phyloP scores from a whole-genome alignment of 2,113 vertebrate species.

The Psilopogon haemacephalus region DNA sequence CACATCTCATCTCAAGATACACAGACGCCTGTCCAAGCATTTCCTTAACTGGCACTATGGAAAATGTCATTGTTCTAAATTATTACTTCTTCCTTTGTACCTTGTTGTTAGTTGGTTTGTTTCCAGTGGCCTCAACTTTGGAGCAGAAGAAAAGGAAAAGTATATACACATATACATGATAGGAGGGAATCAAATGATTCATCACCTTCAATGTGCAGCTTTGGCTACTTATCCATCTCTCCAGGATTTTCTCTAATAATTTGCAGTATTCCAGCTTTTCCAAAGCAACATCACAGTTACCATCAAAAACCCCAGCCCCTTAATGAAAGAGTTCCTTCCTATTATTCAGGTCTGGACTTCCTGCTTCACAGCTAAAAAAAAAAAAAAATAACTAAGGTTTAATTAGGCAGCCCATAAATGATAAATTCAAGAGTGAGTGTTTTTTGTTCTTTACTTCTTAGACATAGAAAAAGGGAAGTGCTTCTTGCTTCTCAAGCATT shows the following conservation, averaged over 20 bases:
- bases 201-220: background rate
- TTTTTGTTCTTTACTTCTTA: background rate
- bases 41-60: background rate
- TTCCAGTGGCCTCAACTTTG: slow-evolving; percentile 15
- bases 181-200: background rate
- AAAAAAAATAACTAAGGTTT: background rate
- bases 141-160: slow-evolving; percentile 13
- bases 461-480: background rate
- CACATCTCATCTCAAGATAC: background rate
- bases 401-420: background rate
- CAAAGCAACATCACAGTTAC: background rate
- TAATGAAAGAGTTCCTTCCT: slow-evolving; percentile 44
- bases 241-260: background rate
- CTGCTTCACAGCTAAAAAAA: background rate
- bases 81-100: slow-evolving; percentile 4
- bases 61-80: slow-evolving; percentile 14
- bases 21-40: background rate
- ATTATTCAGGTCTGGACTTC: slow-evolving; percentile 30
- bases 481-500: background rate
- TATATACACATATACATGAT: background rate
- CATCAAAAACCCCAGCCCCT: background rate
- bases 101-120: slow-evolving; percentile 15
- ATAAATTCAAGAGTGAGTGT: background rate
- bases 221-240: background rate
- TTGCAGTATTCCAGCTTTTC: background rate